phyloP scores from a whole-genome alignment of 1,140 invertebrate species.

The Cardiocondyla obscurior region DNA sequence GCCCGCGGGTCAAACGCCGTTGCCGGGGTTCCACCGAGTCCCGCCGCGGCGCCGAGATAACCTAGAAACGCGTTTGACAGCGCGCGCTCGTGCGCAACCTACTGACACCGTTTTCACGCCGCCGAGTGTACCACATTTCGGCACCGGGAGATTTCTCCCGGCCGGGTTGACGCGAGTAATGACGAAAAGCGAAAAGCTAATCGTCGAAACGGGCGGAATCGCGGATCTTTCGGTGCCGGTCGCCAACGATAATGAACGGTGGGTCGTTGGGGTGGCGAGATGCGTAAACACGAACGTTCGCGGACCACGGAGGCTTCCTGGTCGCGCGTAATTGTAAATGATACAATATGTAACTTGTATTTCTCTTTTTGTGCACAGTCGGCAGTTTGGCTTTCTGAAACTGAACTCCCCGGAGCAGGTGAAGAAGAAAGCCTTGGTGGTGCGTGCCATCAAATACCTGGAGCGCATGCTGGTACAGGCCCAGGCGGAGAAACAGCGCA shows the following conservation, averaged over 20 bases:
- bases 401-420: conserved; percentile 90
- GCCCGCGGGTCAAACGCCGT: neutral
- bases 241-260: neutral
- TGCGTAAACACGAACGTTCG: neutral
- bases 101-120: conserved; percentile 74
- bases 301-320: no score
- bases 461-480: conserved; percentile 93
- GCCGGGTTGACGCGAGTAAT: neutral
- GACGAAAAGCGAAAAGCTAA: neutral
- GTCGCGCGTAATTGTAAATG: neutral
- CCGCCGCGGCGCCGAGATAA: conserved; percentile 59
- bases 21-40: neutral
- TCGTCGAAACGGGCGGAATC: no score
- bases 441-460: conserved; percentile 93
- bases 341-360: no score
- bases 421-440: conserved; percentile 90
- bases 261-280: neutral
- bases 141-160: neutral
- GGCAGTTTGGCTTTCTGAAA: conserved; percentile 94
- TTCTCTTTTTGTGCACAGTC: conserved; percentile 86
- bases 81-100: conserved; percentile 64
- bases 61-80: conserved; percentile 71
- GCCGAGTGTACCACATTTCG: neutral
- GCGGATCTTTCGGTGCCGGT: neutral
- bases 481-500: conserved; percentile 85